These are phyloP conservation scores for Anguilla megastoma DNA, from an alignment of 2,797 vertebrate genomes.

Conservation along the genomic window DNA sequence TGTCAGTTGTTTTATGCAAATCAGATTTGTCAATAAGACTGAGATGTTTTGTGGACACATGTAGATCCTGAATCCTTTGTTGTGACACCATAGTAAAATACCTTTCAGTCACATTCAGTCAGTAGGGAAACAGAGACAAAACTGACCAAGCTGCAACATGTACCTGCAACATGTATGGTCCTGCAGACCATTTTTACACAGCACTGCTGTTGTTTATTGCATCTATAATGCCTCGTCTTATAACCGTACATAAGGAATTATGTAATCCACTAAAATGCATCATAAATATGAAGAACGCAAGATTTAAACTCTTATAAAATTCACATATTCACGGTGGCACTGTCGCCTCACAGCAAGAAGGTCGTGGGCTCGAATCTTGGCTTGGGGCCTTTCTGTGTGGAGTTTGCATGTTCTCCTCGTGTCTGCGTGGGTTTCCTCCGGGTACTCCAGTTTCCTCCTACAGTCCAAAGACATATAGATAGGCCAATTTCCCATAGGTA, in stretches of 20 bases:
- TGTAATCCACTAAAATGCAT: too few relatives aligned
- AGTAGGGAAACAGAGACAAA: not conserved
- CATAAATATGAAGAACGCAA: too few relatives aligned
- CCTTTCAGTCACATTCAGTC: not conserved
- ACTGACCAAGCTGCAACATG: not conserved
- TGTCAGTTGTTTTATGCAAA: slow-evolving; percentile 32
- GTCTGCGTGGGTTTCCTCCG: too few relatives aligned
- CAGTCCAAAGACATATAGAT: too few relatives aligned
- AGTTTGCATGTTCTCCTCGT: too few relatives aligned
- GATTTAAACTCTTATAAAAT: too few relatives aligned
- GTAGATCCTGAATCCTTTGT: not conserved
- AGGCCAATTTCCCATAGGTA: too few relatives aligned
- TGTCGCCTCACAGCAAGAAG: too few relatives aligned
- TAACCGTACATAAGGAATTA: not conserved
- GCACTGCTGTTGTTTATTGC: slow-evolving; percentile 11
- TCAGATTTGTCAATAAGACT: slow-evolving; percentile 24
- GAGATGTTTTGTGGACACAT: not conserved
- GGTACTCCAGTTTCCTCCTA: too few relatives aligned
- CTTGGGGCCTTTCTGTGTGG: too few relatives aligned
- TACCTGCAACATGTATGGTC: not conserved
- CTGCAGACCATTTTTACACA: not conserved
- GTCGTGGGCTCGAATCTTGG: too few relatives aligned
- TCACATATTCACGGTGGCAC: too few relatives aligned
- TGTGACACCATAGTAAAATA: slow-evolving; percentile 14
- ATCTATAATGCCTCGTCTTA: not conserved